phyloP scores from a whole-genome alignment of 1,140 invertebrate species.

The Anastrepha obliqua region DNA sequence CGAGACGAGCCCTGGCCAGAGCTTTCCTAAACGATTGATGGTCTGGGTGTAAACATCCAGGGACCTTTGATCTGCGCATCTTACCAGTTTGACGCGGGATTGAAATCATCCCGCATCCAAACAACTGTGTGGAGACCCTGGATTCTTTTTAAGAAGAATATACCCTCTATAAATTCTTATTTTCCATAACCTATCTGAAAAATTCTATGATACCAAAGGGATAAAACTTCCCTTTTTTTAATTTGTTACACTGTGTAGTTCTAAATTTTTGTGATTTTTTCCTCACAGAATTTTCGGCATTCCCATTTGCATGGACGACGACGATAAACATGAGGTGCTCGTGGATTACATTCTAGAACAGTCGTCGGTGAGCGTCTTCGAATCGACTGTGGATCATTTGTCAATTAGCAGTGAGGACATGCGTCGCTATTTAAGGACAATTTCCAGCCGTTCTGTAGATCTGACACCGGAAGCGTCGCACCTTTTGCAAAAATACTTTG shows the following conservation, averaged over 20 bases:
- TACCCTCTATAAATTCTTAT: too few relatives aligned
- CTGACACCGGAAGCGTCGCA: constrained; percentile 60
- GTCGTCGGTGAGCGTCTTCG: constrained; percentile 31
- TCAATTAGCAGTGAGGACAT: constrained; percentile 64
- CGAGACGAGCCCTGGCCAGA: too few relatives aligned
- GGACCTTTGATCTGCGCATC: too few relatives aligned
- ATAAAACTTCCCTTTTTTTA: too few relatives aligned
- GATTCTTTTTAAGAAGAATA: too few relatives aligned
- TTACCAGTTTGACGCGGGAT: too few relatives aligned
- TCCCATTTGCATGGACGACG: constrained; percentile 65
- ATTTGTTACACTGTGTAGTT: not conserved
- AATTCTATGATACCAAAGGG: too few relatives aligned
- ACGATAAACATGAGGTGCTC: constrained; percentile 59
- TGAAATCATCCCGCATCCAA: too few relatives aligned
- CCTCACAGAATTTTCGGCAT: constrained; percentile 67
- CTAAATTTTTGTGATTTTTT: not conserved
- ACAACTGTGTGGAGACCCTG: too few relatives aligned
- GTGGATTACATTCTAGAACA: constrained; percentile 60
- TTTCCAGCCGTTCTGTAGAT: constrained; percentile 62
- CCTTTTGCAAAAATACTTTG: constrained; percentile 67
- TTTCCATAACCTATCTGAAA: too few relatives aligned
- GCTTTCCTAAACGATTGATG: too few relatives aligned
- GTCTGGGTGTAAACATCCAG: too few relatives aligned
- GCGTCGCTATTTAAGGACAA: constrained; percentile 59
- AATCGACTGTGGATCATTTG: constrained; percentile 58